phyloP scores from a whole-genome alignment of 2,888 invertebrate genomes.

The Chrysotoxum bicinctum region DNA sequence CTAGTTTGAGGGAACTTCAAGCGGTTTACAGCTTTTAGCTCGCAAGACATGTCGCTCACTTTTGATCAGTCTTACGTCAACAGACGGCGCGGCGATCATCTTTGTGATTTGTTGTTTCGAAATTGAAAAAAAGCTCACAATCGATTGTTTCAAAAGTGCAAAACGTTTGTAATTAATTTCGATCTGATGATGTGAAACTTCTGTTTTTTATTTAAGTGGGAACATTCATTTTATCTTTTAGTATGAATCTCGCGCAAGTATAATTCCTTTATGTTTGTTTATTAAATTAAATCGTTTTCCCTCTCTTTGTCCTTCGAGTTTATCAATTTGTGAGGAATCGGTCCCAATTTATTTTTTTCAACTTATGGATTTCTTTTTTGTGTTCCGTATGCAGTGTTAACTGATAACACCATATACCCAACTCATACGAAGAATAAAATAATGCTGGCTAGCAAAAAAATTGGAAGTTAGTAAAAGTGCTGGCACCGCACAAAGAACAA shows the following conservation, averaged over 20 bases:
- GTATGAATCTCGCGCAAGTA: constrained; percentile 17
- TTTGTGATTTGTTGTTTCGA: constrained; percentile 23
- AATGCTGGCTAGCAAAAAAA: constrained; percentile 55
- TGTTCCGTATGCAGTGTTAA: constrained; percentile 54
- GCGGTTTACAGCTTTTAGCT: constrained; percentile 17
- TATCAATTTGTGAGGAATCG: constrained; percentile 61
- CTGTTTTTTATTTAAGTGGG: constrained; percentile 30
- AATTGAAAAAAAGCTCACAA: constrained; percentile 21
- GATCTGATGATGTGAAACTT: constrained; percentile 25
- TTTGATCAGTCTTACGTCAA: constrained; percentile 46
- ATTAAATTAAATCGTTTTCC: constrained; percentile 21
- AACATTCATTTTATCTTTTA: constrained; percentile 45
- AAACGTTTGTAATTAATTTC: background rate
- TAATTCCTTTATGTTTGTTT: constrained; percentile 8
- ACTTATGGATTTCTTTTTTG: constrained; percentile 41
- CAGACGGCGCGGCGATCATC: constrained; percentile 5
- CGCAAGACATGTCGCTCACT: constrained; percentile 23
- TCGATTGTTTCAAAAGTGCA: constrained; percentile 22
- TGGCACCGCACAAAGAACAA: constrained; percentile 57
- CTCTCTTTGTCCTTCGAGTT: constrained; percentile 29
- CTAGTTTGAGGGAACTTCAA: constrained; percentile 57
- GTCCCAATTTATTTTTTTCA: constrained; percentile 6
- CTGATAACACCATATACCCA: constrained; percentile 27
- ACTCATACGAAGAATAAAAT: constrained; percentile 59
- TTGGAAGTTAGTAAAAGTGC: constrained; percentile 63